Evolutionary conservation across 2,797 vertebrate genomes (phyloP), one percentile per base, ranked within the genome.

Genomic region (Triplophysa bombifrons): DNA sequence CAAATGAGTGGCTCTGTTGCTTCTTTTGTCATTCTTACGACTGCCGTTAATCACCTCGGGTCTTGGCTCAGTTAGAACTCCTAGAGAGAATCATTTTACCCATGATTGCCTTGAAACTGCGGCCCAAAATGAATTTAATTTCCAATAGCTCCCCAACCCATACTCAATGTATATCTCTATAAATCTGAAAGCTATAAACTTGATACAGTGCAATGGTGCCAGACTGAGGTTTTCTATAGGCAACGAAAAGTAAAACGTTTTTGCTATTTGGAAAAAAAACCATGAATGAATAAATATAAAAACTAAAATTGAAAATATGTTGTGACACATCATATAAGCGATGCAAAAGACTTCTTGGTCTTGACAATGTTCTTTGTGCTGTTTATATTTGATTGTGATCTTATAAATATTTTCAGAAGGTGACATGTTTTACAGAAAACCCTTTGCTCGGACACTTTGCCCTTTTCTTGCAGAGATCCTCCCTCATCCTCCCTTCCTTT

Each of bases 111-210:
- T 82, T 80, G 48, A 4, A 71, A 84, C 51, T 73, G 55, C 82
- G 76, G 87, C 88, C 86, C 88, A 88, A 78, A 84, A 82, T 89
- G 89, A 87, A 72, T 85, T 82, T 61, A 71, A 82, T 87, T 86
- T 88, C 85, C 87, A 81, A 85, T 50, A 86, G 80, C 83, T 83
- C 80, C 88, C 86, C 82, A 85, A 89, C 84, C 89, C 90, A 88
- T 81, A 84, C 72, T 77, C 81, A 70, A 79, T 84, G 53, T 80
- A 73, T 65, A 83, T 77, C 48, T 68, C 34, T 51, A 76, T 80
- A 72, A 72, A 83, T 72, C 66, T 65, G 44, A 75, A 74, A 8
- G 3, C 5, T 17, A 65, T 20, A 51, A 20, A 65, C 14, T 8
- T 68, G 7, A 55, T 65, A 56, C 3, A 5, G 5, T 14, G 1